Evolutionary conservation across 2,113 vertebrate genomes (phyloP), one percentile per base, ranked within the genome.

Genomic region (Prionailurus viverrinus): DNA sequence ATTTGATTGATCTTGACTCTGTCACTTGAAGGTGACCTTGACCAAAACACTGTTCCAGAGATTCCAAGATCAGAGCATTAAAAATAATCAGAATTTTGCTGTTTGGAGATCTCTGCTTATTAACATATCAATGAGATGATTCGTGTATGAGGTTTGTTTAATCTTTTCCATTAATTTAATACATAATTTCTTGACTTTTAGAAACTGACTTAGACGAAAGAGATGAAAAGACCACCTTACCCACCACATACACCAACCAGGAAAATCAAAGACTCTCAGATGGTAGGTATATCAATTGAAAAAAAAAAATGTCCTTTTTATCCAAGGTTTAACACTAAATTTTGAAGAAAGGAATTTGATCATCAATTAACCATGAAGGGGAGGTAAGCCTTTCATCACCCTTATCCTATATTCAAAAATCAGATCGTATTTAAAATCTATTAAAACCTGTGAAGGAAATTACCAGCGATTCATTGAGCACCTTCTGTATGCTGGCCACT

Each of bases 111-210:
- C 45, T 95, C 90, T 84, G 68, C 51, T 95, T 69, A 58, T 79
- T 82, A 87, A 53, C 45, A 68, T 89, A 61, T 45, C 58, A 80
- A 3, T 81, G 95, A 95, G 10, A 78, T 71, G 5, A 85, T 73
- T 82, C 25, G 13, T 88, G 12, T 71, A 45, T 92, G 81, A 88
- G n/a, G 9, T 45, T 81, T 89, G 11, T n/a, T 79, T 84, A 45
- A 80, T 66, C 73, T 65, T 89, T 66, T 84, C n/a, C 68, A 71
- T 81, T 94, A 89, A 87, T 36, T 92, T 90, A 94, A 89, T 87
- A 33, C 27, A 89, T 87, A 39, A 63, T 94, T 91, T 95, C 58
- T 74, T 92, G 48, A 41, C 16, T 89, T 93, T 80, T 65, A 97
- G 97, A 89, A 82, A 18, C 5, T 61, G 45, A 81, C 33, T 15